These are phyloP conservation scores for Holothuria scabra DNA, from an alignment of 53 echinoderm and acorn worm genomes.

Conservation along the genomic window DNA sequence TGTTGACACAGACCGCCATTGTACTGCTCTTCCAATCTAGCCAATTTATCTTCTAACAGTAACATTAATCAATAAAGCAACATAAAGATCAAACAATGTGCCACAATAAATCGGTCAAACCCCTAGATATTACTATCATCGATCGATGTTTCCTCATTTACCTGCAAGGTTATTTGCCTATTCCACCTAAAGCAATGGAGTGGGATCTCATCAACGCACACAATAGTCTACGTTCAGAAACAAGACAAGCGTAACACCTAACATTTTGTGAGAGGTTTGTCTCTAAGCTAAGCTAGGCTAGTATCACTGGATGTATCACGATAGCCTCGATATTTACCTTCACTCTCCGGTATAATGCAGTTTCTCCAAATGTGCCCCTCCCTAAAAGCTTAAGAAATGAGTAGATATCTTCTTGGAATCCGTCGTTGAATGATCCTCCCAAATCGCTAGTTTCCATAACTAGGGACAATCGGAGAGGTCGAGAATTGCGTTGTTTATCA, in stretches of 20 bases:
- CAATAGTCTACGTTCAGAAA: too few relatives aligned
- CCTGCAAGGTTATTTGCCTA: too few relatives aligned
- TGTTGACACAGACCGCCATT: background rate
- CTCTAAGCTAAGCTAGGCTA: too few relatives aligned
- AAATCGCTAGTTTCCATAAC: constrained; percentile 19
- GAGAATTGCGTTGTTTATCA: constrained; percentile 20
- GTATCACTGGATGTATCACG: too few relatives aligned
- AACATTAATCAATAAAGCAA: constrained; percentile 6
- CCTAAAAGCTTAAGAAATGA: constrained; percentile 69
- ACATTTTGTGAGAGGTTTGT: too few relatives aligned
- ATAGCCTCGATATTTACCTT: constrained; percentile 53
- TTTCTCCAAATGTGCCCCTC: constrained; percentile 81
- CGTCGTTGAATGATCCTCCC: background rate
- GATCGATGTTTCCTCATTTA: too few relatives aligned
- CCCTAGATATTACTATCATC: too few relatives aligned
- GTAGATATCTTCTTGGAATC: constrained; percentile 66
- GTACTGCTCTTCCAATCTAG: constrained; percentile 3
- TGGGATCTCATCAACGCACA: too few relatives aligned
- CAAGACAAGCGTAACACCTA: too few relatives aligned
- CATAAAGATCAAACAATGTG: background rate
- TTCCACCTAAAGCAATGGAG: too few relatives aligned
- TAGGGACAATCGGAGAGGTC: background rate
- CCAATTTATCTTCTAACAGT: constrained; percentile 13
- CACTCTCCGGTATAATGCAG: constrained; percentile 70
- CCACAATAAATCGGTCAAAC: too few relatives aligned